Evolutionary conservation across 53 echinoderm and acorn worm genomes (phyloP).

Genomic region (Holothuria scabra): DNA sequence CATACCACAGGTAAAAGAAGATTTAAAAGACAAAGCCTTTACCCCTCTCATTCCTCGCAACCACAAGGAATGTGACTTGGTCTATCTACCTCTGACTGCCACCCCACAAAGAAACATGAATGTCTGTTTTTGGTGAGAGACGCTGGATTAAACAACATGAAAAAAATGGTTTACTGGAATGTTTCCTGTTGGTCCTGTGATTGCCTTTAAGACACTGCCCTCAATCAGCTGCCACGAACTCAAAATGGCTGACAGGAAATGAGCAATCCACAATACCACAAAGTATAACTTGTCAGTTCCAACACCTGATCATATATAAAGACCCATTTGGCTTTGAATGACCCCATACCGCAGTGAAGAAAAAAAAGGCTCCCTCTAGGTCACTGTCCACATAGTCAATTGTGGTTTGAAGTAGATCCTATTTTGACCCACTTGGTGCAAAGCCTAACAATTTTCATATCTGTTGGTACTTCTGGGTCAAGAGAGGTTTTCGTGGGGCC

Average conservation of each 20-base stretch:
- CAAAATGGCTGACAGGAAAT: slow-evolving; percentile 33
- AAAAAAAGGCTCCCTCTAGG: slow-evolving; percentile 5
- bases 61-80: slow-evolving; percentile 21
- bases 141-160: no score
- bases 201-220: slow-evolving; percentile 4
- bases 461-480: no score
- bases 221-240: slow-evolving; percentile 22
- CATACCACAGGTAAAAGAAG: slow-evolving; percentile 28
- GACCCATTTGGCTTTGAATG: neutral
- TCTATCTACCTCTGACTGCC: slow-evolving; percentile 25
- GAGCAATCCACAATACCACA: slow-evolving; percentile 16
- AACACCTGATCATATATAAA: neutral
- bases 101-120: slow-evolving; percentile 16
- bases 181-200: no score
- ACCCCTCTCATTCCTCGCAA: slow-evolving; percentile 9
- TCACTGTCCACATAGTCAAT: slow-evolving; percentile 11
- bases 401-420: slow-evolving; percentile 9
- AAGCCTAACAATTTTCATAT: no score
- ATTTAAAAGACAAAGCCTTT: slow-evolving; percentile 7
- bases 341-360: neutral
- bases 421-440: slow-evolving; percentile 35
- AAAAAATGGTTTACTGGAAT: no score
- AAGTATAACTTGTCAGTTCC: neutral
- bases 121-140: neutral
- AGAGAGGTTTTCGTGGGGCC: no score